These are phyloP conservation scores for Antechinus stuartii DNA, from an alignment of 2,113 vertebrate species.

Conservation along the genomic window DNA sequence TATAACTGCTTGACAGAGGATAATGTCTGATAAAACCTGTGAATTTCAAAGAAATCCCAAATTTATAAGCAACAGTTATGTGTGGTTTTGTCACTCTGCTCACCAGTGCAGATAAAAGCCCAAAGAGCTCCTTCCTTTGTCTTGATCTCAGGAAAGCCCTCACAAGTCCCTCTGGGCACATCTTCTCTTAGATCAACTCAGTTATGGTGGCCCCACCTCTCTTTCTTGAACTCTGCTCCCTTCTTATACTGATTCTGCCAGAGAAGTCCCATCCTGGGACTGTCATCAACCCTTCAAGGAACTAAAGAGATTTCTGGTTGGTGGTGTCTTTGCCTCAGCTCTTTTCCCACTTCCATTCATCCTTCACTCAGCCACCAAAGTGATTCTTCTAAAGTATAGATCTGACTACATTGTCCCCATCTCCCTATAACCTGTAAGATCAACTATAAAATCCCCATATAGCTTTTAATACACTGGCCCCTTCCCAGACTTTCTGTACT, in stretches of 20 bases:
- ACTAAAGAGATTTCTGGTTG: neutral
- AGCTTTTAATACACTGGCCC: neutral
- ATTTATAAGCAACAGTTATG: conserved; percentile 21
- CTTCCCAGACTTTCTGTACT: neutral
- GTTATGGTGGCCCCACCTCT: neutral
- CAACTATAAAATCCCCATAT: neutral
- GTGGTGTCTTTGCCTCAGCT: neutral
- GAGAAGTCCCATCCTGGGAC: neutral
- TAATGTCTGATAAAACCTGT: conserved; percentile 26
- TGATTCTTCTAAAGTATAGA: neutral
- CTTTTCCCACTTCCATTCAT: neutral
- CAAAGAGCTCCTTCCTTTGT: conserved; percentile 22
- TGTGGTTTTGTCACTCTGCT: conserved; percentile 4
- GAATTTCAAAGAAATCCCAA: conserved; percentile 26
- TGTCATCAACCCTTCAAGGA: neutral
- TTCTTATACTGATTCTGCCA: neutral
- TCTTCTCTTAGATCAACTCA: neutral
- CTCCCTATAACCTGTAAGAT: too few species aligned
- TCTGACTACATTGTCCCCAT: neutral
- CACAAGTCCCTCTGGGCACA: neutral
- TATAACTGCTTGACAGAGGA: conserved; percentile 12
- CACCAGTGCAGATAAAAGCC: conserved; percentile 20
- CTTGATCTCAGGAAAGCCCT: neutral
- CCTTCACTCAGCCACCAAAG: neutral
- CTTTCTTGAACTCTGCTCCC: neutral